Evolutionary conservation across 2,888 invertebrate genomes (phyloP).

Genomic region (Diabrotica balteata): DNA sequence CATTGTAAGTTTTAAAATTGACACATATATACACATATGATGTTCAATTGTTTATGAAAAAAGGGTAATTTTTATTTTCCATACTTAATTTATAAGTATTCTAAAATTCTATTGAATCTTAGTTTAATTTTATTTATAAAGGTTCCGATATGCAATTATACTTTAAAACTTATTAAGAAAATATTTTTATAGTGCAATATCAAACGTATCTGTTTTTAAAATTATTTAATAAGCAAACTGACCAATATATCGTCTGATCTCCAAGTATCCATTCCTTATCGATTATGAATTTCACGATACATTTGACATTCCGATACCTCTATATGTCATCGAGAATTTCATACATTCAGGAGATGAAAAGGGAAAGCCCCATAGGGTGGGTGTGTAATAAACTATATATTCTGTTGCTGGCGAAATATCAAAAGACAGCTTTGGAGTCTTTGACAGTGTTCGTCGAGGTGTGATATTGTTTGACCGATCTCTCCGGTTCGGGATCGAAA

Average conservation of each 20-base stretch:
- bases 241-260: neutral
- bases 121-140: too few relatives aligned
- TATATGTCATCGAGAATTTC: slow-evolving; percentile 43
- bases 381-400: slow-evolving; percentile 49
- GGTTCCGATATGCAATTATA: too few relatives aligned
- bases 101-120: too few relatives aligned
- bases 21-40: too few relatives aligned
- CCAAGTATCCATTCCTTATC: slow-evolving; percentile 29
- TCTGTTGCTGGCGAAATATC: slow-evolving; percentile 55
- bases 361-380: slow-evolving; percentile 26
- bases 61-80: too few relatives aligned
- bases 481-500: slow-evolving; percentile 47
- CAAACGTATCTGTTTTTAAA: too few relatives aligned
- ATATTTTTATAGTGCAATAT: too few relatives aligned
- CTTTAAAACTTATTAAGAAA: too few relatives aligned
- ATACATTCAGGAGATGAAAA: slow-evolving; percentile 24
- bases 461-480: slow-evolving; percentile 56
- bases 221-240: too few relatives aligned
- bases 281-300: slow-evolving; percentile 50
- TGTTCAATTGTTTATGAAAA: too few relatives aligned
- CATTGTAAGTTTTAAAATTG: too few relatives aligned
- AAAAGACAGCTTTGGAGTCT: slow-evolving; percentile 57
- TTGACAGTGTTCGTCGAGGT: slow-evolving; percentile 58
- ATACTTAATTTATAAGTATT: too few relatives aligned
- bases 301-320: slow-evolving; percentile 46